These are phyloP conservation scores for Eumacrocentrus americanus DNA, from an alignment of 2,888 invertebrate species.

Conservation along the genomic window DNA sequence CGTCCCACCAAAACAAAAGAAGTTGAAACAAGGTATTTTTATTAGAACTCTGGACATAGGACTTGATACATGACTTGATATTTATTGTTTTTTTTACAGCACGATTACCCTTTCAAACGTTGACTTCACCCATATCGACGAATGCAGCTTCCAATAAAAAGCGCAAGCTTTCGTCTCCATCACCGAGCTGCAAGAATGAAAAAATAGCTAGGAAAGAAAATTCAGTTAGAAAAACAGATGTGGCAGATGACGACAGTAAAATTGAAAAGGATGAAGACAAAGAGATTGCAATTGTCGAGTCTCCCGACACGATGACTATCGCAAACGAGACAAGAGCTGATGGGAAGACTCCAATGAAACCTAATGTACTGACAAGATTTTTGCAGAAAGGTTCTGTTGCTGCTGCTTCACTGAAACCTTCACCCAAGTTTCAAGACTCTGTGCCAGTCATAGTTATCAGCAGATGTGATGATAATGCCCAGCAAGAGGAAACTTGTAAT, in stretches of 20 bases:
- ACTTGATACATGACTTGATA: too few species aligned
- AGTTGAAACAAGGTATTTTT: constrained; percentile 54
- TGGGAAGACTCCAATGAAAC: constrained; percentile 32
- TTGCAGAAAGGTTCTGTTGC: constrained; percentile 28
- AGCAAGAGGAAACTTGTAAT: not conserved
- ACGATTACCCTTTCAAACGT: constrained; percentile 51
- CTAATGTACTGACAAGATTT: constrained; percentile 34
- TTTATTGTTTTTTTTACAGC: constrained; percentile 38
- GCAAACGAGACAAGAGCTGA: constrained; percentile 33
- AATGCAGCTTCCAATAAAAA: constrained; percentile 46
- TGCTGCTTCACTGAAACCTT: not conserved
- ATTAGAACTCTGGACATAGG: too few species aligned
- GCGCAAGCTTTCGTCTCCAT: constrained; percentile 48
- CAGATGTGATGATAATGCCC: constrained; percentile 37
- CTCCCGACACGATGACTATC: constrained; percentile 11
- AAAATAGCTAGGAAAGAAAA: constrained; percentile 49
- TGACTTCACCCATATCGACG: constrained; percentile 41
- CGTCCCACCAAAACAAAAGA: constrained; percentile 45
- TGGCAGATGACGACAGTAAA: constrained; percentile 4
- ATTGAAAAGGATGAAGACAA: constrained; percentile 14
- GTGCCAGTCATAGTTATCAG: constrained; percentile 44
- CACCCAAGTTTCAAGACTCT: not conserved
- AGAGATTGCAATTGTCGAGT: constrained; percentile 11
- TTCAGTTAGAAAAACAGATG: constrained; percentile 15
- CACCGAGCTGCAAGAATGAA: constrained; percentile 40